Evolutionary conservation across 1,140 invertebrate genomes (phyloP).

Genomic region (Aphaenogaster floridana): DNA sequence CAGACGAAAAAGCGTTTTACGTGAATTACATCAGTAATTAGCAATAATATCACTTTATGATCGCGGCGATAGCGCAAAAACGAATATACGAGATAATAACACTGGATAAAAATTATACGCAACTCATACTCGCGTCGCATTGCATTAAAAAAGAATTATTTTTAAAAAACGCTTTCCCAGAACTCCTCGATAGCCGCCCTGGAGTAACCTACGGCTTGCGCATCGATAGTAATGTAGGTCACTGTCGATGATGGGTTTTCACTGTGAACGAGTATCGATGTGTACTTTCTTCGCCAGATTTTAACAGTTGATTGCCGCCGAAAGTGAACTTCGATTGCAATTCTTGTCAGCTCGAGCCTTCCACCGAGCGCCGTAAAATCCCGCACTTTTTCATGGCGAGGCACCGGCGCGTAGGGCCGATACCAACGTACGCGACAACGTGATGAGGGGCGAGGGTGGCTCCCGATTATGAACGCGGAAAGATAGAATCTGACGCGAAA

Average conservation of each 20-base stretch:
- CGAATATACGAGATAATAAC: neutral
- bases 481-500: constrained; percentile 71
- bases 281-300: constrained; percentile 63
- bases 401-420: neutral
- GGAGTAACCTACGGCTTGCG: constrained; percentile 6
- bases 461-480: neutral
- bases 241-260: constrained; percentile 62
- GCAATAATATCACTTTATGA: neutral
- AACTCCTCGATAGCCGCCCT: neutral
- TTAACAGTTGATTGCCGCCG: constrained; percentile 45
- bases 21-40: neutral
- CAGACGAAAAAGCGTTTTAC: neutral
- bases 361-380: constrained; percentile 53
- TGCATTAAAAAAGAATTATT: neutral
- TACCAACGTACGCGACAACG: constrained; percentile 21
- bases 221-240: constrained; percentile 48
- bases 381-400: neutral
- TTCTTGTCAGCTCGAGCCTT: constrained; percentile 66
- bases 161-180: neutral
- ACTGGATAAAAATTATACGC: neutral
- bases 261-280: constrained; percentile 44
- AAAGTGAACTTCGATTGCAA: constrained; percentile 66
- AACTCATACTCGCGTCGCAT: neutral
- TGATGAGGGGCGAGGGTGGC: neutral
- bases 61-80: neutral